These are phyloP conservation scores for Poeciliopsis gracilis DNA, from an alignment of 2,797 vertebrate genomes.

Conservation along the genomic window DNA sequence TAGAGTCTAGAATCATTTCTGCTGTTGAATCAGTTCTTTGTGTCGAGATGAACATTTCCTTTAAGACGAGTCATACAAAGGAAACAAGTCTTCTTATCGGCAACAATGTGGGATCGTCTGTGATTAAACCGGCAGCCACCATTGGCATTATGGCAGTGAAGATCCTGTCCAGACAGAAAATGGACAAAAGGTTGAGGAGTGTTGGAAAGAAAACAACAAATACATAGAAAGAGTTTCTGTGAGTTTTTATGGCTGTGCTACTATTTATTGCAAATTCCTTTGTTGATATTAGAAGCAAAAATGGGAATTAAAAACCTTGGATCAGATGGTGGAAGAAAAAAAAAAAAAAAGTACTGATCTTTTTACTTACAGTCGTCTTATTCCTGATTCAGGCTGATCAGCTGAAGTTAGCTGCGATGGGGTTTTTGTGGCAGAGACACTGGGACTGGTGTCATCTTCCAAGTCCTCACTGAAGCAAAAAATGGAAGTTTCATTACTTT, in stretches of 20 bases:
- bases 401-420: conserved; percentile 64
- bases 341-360: neutral
- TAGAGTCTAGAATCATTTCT: neutral
- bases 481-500: neutral
- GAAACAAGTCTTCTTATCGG: conserved; percentile 91
- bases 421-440: conserved; percentile 63
- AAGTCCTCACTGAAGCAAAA: conserved; percentile 84
- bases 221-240: neutral
- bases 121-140: conserved; percentile 93
- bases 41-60: conserved; percentile 10
- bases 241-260: neutral
- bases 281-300: neutral
- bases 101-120: conserved; percentile 91
- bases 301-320: neutral
- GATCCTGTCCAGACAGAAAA: conserved; percentile 84
- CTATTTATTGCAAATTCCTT: neutral
- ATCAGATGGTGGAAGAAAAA: neutral
- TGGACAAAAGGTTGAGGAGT: neutral
- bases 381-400: conserved; percentile 89
- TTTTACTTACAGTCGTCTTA: conserved; percentile 91
- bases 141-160: conserved; percentile 97
- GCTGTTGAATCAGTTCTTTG: neutral
- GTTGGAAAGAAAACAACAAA: conserved; percentile 9
- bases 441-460: conserved; percentile 82
- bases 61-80: conserved; percentile 79